Percentiles rank a stretch among this genome's conserved stretches.
These are phyloP conservation scores for Sorex fumeus DNA, from an alignment of 2,113 vertebrate genomes.

Conservation along the genomic window DNA sequence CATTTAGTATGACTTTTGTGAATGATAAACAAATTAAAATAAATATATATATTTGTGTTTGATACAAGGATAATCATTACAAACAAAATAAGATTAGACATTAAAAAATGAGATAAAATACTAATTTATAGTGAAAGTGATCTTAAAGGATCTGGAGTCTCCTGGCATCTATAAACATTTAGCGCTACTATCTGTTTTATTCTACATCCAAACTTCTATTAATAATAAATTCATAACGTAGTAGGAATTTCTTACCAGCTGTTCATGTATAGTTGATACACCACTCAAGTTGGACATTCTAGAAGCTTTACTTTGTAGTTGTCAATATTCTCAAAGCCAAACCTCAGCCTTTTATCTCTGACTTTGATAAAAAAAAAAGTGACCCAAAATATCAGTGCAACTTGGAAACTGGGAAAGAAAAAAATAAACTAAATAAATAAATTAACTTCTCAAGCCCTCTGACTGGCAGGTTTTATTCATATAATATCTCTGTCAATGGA, in stretches of 20 bases:
- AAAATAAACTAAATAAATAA: constrained; percentile 77
- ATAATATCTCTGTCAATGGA: constrained; percentile 44
- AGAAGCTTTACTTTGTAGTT: constrained; percentile 79
- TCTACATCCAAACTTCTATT: constrained; percentile 54
- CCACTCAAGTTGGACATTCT: constrained; percentile 60
- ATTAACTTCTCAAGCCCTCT: constrained; percentile 63
- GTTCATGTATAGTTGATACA: constrained; percentile 70
- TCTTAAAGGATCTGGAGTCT: constrained; percentile 51
- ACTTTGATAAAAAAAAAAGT: constrained; percentile 83
- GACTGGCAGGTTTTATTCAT: constrained; percentile 68
- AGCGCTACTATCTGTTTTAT: constrained; percentile 53
- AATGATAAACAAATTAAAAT: constrained; percentile 54
- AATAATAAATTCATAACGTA: constrained; percentile 7
- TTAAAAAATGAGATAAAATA: not conserved
- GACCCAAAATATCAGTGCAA: constrained; percentile 75
- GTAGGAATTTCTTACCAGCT: constrained; percentile 74
- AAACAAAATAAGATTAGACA: not conserved
- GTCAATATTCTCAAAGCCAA: constrained; percentile 83
- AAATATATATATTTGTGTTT: constrained; percentile 57
- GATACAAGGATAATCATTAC: not conserved
- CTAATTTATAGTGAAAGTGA: not conserved
- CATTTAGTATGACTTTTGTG: constrained; percentile 7
- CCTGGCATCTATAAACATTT: constrained; percentile 41
- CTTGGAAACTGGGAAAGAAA: constrained; percentile 72
- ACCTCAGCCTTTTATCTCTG: constrained; percentile 80